Base-by-base conservation (phyloP, 2,888 invertebrate species). In the Rutpela maculata region DNA sequence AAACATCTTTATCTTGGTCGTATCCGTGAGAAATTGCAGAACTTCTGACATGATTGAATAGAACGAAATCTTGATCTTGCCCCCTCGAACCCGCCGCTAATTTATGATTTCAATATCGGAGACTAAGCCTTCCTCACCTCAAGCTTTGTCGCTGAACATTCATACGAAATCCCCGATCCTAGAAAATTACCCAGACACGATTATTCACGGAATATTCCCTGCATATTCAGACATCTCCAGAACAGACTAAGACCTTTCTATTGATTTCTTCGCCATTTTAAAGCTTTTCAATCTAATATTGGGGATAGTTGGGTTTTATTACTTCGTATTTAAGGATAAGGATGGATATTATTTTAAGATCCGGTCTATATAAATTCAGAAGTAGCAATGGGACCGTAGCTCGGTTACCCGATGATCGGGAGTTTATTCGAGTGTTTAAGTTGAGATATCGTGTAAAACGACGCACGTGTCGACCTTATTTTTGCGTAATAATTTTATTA, bases 61-160 rank as follows among this genome's bases (percentile, higher is more conserved):
- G 57, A 57, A 70, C 17, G 59, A 17, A 70, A 57, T 70, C 70
- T 17, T 65, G 65, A 65, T 35, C 59, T 19, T 57, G 9, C 55
- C 22, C 7, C 56, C 19, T n/a, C 11, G 59, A 26, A 18, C 38
- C 9, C 1, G 35, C 38, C 35, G 68, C 19, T 59, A 70, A 70
- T 70, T 70, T 70, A 70, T 38, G 59, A 70, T 70, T 70, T 57
- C 70, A 70, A 70, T 70, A 70, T 70, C 70, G 18, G 38, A 35
- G 59, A 57, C 70, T 56, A 70, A 35, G 59, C 59, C 35, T 43
- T 43, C 17, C 35, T 59, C 57, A 38, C 70, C 70, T 70, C 70
- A 17, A 56, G 22, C 4, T 11, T 43, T 35, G 65, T 43, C 65
- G 38, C 31, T 65, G 65, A 62, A 43, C 65, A 35, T 43, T 43